Base-by-base conservation (phyloP, 2,888 invertebrate species). In the Trissonchulus sp. region DNA sequence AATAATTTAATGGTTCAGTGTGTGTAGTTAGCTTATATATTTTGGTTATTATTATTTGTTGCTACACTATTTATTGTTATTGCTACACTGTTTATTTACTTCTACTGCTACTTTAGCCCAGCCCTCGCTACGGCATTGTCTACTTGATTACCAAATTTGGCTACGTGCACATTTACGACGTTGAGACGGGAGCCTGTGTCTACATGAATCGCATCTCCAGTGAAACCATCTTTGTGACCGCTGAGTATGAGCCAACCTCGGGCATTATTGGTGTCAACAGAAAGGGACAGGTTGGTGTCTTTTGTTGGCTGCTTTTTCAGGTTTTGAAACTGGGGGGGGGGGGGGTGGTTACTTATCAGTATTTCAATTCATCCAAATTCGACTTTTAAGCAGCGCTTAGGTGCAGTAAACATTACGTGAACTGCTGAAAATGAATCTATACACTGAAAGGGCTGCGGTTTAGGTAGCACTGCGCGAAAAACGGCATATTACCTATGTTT, bases 121-220 rank as follows among this genome's bases (percentile, higher is more conserved):
- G 96, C 68, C 90, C 91, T 23, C 96, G 95, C 86, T 95, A 96
- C 86, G 96, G 96, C 87, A 93, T 97, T 80, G 92, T 97, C 81
- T 99, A 96, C 88, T 89, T 98, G 84, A 96, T 99, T 83, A 98
- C 98, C 76, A 98, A 98, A 87, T 97, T 96, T 86, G 98, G 98
- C 63, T 99, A 97, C 87, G 94, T 99, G 79, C 97, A 99, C 86
- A 90, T 99, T 89, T 98, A 96, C 84, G 98, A 98, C 85, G 92
- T 98, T 81, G 98, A 99, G 86, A 94, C 93, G 8, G 97, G 93
- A 3, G 93, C 93, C 3, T 96, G 97, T 85, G 96, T 98, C 85
- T 99, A 95, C 88, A 97, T 97, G 93, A 97, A 98, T 88, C 90
- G 98, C 76, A 98, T 99, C 85, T 96, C 95, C 71, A 93, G 93